phyloP scores from a whole-genome alignment of 2,113 vertebrate genomes.

The Cyanoderma ruficeps region DNA sequence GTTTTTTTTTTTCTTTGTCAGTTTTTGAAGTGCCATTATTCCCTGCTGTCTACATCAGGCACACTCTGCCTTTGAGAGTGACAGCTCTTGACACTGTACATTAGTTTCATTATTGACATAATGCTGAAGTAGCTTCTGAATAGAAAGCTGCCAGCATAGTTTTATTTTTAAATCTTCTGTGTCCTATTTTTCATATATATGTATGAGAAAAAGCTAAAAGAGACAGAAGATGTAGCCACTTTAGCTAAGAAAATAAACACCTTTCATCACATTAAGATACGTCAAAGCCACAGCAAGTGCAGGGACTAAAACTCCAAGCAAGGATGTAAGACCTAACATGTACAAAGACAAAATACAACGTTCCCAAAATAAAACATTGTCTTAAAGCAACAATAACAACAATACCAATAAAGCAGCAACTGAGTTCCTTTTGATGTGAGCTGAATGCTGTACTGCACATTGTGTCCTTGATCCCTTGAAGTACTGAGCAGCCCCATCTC shows the following conservation, averaged over 20 bases:
- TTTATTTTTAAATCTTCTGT: conserved; percentile 6
- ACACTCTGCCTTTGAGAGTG: conserved; percentile 32
- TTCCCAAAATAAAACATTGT: neutral
- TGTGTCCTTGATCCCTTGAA: neutral
- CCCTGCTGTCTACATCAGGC: conserved; percentile 7
- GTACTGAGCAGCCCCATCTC: neutral
- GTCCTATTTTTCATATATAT: conserved; percentile 25
- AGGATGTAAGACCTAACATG: neutral
- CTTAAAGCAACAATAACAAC: neutral
- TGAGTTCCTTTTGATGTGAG: neutral
- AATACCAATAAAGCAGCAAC: neutral
- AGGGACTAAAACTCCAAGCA: neutral
- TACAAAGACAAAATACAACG: neutral
- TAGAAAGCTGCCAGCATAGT: neutral
- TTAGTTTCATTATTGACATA: conserved; percentile 61
- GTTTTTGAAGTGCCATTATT: conserved; percentile 46
- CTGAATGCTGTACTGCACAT: neutral
- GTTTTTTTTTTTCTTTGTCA: conserved; percentile 47
- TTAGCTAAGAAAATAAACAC: neutral
- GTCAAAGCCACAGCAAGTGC: neutral
- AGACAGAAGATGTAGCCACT: neutral
- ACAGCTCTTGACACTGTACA: conserved; percentile 55
- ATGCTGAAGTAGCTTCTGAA: conserved; percentile 13
- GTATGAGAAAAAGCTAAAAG: neutral
- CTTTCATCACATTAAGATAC: neutral